Base-by-base conservation (phyloP, 2,888 invertebrate genomes). In the Octonoba sinensis region DNA sequence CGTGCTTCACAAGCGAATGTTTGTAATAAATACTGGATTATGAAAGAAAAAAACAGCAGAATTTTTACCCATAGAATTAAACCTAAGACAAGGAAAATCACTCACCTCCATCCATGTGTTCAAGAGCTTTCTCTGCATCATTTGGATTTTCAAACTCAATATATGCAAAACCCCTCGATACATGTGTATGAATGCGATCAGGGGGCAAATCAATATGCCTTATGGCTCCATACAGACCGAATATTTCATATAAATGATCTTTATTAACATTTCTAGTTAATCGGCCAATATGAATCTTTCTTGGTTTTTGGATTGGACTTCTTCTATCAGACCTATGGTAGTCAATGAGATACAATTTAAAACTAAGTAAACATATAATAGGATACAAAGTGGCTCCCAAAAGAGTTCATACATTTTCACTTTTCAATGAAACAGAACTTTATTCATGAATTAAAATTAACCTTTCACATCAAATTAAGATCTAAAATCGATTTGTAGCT, bases 121-220 rank as follows among this genome's bases (percentile, higher is more conserved):
- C 98, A 93, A 99, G 96, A 0, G 99, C 98, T 89, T 96, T 96
- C 88, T 98, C 97, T 22, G 99, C 98, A 89, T 98, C 97, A 86
- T 98, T 97, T 0, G 96, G 91, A 73, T 93, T 95, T 85, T 93
- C 93, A 89, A 94, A 99, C 87, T 99, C 99, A 3, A 99, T 94
- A 88, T 98, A 99, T 13, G 96, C 97, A 89, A 95, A 95, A 0
- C 97, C 97, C 47, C 95, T 92, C n/a, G 95, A 94, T 85, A 95
- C 92, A 87, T 94, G 93, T 4, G 44, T 92, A 89, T 98, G 97
- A 73, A 93, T 90, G 85, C 96, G 92, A 87, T 99, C 98, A 83
- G 92, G 91, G 0, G 96, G 95, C 88, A 96, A 94, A 87, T 99
- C 98, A 0, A 98, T 93, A 86, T 92, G 91, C 89, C 96, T 96